Conservation (phyloP, 1,140 invertebrate genomes). For the Lethrus apterus region DNA sequence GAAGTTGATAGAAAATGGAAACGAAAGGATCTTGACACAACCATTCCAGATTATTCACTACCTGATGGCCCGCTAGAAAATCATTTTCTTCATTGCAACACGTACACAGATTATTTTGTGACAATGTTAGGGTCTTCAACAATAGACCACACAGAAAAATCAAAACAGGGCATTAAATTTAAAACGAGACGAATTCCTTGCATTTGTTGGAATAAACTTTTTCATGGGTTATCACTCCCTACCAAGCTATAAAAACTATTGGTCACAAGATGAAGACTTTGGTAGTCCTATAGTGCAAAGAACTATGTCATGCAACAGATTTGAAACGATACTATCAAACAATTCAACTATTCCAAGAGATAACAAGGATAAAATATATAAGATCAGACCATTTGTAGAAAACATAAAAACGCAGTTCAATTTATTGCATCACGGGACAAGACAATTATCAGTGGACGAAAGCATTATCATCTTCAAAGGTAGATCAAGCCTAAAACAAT, state of each 20-base stretch:
- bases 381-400: constrained; percentile 16
- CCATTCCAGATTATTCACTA: no score
- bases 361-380: constrained; percentile 21
- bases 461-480: constrained; percentile 20
- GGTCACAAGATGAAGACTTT: constrained; percentile 7
- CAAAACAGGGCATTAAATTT: constrained; percentile 1
- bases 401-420: constrained; percentile 11
- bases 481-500: constrained; percentile 30
- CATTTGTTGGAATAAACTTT: constrained; percentile 8
- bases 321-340: constrained; percentile 10
- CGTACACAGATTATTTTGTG: constrained; percentile 9
- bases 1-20: no score
- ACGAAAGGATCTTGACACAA: no score
- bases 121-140: background rate
- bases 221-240: constrained; percentile 10
- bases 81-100: background rate
- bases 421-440: constrained; percentile 9
- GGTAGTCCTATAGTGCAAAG: background rate
- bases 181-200: background rate
- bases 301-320: constrained; percentile 8
- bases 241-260: constrained; percentile 8
- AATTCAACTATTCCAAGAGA: constrained; percentile 14
- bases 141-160: constrained; percentile 1
- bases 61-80: no score
- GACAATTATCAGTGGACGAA: constrained; percentile 20